Conservation (phyloP, 2,797 vertebrate species). For the Neosilurus hyrtlii region DNA sequence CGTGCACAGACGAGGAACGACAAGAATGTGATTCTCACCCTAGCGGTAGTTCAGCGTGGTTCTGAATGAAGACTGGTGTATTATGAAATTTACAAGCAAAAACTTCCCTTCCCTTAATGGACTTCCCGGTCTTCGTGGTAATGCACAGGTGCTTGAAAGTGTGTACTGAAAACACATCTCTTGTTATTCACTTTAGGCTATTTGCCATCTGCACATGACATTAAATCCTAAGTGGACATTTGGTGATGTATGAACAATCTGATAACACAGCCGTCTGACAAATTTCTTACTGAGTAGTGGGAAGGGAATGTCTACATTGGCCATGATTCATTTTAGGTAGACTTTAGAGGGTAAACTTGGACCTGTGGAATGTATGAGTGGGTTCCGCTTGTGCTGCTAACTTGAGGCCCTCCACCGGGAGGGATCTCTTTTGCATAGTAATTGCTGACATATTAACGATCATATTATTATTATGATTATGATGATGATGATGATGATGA, state of each 20-base stretch:
- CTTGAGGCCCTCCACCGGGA: background rate
- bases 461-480: background rate
- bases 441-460: background rate
- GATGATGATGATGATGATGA: background rate
- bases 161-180: background rate
- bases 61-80: slow-evolving; percentile 8
- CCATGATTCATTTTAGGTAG: slow-evolving; percentile 12
- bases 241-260: slow-evolving; percentile 23
- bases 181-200: slow-evolving; percentile 7
- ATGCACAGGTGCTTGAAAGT: slow-evolving; percentile 14
- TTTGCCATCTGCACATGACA: slow-evolving; percentile 14
- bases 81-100: background rate
- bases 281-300: background rate
- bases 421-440: background rate
- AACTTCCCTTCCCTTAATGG: background rate
- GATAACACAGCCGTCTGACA: slow-evolving; percentile 8
- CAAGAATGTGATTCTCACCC: slow-evolving; percentile 24
- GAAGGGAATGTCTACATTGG: slow-evolving; percentile 18
- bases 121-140: background rate
- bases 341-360: slow-evolving; percentile 2
- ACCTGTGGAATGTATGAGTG: slow-evolving; percentile 19
- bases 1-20: slow-evolving; percentile 6
- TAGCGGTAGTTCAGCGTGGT: slow-evolving; percentile 7
- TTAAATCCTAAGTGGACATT: slow-evolving; percentile 4
- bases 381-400: background rate